phyloP scores from a whole-genome alignment of 2,113 vertebrate species.

The Tichodroma muraria region DNA sequence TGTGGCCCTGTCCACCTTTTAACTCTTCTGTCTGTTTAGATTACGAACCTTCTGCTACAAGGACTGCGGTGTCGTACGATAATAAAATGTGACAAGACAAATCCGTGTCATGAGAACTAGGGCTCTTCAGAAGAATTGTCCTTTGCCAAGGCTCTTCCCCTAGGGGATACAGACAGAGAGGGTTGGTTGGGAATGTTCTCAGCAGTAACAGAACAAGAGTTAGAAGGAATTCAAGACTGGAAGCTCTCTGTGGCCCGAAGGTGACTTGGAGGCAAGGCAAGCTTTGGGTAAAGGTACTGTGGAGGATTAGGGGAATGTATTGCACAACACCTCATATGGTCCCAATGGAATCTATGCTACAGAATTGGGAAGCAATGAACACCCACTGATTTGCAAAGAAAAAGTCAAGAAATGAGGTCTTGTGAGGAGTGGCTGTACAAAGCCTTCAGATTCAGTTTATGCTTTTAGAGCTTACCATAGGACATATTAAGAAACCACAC shows the following conservation, averaged over 20 bases:
- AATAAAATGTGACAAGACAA: background rate
- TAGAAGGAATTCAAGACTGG: background rate
- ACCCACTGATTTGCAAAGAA: background rate
- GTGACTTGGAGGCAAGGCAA: background rate
- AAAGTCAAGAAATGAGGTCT: background rate
- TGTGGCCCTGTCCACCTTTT: background rate
- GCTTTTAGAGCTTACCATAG: background rate
- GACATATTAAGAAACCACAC: background rate
- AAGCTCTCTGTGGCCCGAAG: background rate
- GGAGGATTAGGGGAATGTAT: background rate
- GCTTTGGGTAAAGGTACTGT: background rate
- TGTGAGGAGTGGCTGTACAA: background rate
- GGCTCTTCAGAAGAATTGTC: background rate
- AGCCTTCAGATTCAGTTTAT: background rate
- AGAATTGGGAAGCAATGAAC: background rate
- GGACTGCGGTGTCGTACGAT: background rate
- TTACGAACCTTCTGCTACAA: background rate
- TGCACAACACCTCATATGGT: background rate
- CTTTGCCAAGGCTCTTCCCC: background rate
- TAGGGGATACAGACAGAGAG: background rate
- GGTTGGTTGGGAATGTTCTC: background rate
- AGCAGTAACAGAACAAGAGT: background rate
- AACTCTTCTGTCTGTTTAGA: background rate
- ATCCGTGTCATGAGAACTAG: background rate
- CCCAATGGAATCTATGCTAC: background rate